Percentiles rank a stretch among this genome's conserved stretches.
Conservation (phyloP, 2,888 invertebrate species). For the Bedellia somnulentella region DNA sequence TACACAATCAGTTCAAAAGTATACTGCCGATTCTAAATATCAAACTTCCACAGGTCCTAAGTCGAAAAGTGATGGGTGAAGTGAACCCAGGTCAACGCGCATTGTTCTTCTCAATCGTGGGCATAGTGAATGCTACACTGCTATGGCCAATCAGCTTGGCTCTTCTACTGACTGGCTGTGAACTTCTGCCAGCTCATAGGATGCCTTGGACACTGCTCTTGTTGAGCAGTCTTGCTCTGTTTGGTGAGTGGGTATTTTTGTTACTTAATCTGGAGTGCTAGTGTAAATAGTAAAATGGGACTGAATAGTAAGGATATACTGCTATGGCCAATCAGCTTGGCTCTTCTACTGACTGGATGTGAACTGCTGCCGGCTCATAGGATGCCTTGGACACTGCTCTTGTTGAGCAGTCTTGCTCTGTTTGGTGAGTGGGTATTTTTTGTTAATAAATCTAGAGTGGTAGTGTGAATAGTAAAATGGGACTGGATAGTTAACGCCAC, state of each 20-base stretch:
- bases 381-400: conserved; percentile 85
- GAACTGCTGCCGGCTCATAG: conserved; percentile 82
- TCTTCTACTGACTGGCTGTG: conserved; percentile 83
- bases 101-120: conserved; percentile 89
- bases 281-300: too few relatives aligned
- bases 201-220: conserved; percentile 88
- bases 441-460: too few relatives aligned
- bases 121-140: conserved; percentile 82
- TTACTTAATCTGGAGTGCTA: too few relatives aligned
- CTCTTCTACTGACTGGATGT: conserved; percentile 82
- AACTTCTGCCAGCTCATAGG: conserved; percentile 77
- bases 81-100: conserved; percentile 91
- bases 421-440: conserved; percentile 73
- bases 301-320: too few relatives aligned
- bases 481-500: conserved; percentile 86
- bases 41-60: conserved; percentile 79
- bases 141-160: conserved; percentile 91
- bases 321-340: conserved; percentile 89
- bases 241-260: conserved; percentile 57
- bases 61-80: conserved; percentile 92
- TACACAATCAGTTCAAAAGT: too few relatives aligned
- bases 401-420: conserved; percentile 77
- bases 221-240: conserved; percentile 75
- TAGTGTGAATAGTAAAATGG: too few relatives aligned
- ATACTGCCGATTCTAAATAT: too few relatives aligned